Percentiles rank a stretch among this genome's conserved stretches.
Evolutionary conservation across 2,797 vertebrate species (phyloP).

Genomic region (Microctenopoma stevenorrisi): DNA sequence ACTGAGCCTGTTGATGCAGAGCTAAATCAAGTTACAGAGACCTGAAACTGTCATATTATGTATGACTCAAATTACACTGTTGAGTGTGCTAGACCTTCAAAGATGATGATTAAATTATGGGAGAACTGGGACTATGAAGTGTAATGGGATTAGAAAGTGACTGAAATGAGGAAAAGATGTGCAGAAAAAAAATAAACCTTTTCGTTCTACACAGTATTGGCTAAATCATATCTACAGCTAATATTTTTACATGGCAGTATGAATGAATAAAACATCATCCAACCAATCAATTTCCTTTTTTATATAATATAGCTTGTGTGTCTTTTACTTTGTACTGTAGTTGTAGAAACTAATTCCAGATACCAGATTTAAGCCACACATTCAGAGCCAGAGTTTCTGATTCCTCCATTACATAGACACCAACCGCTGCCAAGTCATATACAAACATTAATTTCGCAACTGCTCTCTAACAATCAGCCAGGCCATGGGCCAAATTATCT

Average conservation of each 20-base stretch:
- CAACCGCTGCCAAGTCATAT: not conserved
- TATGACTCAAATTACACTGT: slow-evolving; percentile 36
- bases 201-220: not conserved
- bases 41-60: slow-evolving; percentile 52
- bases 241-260: not conserved
- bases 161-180: slow-evolving; percentile 30
- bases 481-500: not conserved
- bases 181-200: not conserved
- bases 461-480: not conserved
- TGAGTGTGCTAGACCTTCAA: slow-evolving; percentile 39
- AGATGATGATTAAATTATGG: slow-evolving; percentile 41
- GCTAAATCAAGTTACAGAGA: slow-evolving; percentile 52
- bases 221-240: not conserved
- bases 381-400: not conserved
- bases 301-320: not conserved
- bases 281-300: not conserved
- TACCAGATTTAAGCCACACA: not conserved
- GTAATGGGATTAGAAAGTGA: slow-evolving; percentile 38
- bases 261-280: not conserved
- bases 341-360: not conserved
- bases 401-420: not conserved
- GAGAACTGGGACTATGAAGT: slow-evolving; percentile 37
- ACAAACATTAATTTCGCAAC: not conserved
- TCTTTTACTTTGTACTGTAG: not conserved
- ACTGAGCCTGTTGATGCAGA: slow-evolving; percentile 18